Conservation (phyloP, 2,888 invertebrate genomes). For the Xestobium rufovillosum region DNA sequence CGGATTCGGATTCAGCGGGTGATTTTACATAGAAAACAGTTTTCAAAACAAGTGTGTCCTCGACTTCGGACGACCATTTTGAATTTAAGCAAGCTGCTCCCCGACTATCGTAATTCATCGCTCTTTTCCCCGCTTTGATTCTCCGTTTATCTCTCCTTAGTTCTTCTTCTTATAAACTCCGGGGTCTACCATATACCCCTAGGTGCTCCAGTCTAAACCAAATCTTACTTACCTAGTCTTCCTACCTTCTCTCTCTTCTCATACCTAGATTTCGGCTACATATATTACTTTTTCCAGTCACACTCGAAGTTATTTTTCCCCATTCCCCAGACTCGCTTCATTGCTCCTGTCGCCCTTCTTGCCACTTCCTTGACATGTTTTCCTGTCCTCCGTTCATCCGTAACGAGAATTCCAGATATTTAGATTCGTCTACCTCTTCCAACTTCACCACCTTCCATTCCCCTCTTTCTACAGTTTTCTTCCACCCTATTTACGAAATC, state of each 20-base stretch:
- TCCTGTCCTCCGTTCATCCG: background rate
- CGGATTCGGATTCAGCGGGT: no score
- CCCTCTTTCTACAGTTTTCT: background rate
- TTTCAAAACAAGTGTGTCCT: no score
- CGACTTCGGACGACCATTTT: no score
- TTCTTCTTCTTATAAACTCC: background rate
- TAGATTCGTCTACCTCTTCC: background rate
- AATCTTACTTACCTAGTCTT: conserved; percentile 1
- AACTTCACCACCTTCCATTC: background rate
- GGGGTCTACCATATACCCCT: background rate
- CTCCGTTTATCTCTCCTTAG: conserved; percentile 13
- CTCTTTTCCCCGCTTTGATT: no score
- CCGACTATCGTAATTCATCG: no score
- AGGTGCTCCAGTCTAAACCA: background rate
- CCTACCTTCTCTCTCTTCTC: conserved; percentile 1
- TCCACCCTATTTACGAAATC: background rate
- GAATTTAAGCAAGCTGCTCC: no score
- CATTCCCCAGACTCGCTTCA: background rate
- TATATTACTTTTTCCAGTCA: background rate
- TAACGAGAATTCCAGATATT: background rate
- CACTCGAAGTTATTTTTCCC: background rate
- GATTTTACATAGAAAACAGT: no score
- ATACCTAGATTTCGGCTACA: background rate
- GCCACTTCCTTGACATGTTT: background rate
- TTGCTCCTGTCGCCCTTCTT: background rate